Base-by-base conservation (phyloP, 2,113 vertebrate species). In the Scatophagus argus region DNA sequence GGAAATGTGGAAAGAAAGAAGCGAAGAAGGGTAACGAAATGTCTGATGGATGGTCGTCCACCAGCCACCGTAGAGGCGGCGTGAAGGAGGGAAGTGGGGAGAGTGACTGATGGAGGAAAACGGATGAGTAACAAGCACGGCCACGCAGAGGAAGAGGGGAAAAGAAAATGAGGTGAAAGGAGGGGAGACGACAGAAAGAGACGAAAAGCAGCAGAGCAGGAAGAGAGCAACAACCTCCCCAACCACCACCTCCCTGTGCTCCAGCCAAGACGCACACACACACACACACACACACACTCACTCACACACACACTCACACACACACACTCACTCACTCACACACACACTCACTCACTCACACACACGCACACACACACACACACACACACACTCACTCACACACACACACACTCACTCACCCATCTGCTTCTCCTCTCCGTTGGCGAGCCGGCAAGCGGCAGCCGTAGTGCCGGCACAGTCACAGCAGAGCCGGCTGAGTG, bases 401-500 rank as follows among this genome's bases (percentile, higher is more conserved):
- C 52, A 65, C 79, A n/a, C n/a, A n/a, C n/a, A n/a, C n/a, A n/a
- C n/a, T n/a, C 78, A 83, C 87, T 85, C 4, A 89, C 85, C 87
- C 68, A 61, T 80, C 77, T 72, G 79, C 58, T 36, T 72, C 66
- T 74, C 25, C 70, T 41, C 59, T 80, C 70, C 52, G 62, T 41
- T 47, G 67, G 52, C 19, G 51, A 82, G 74, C 65, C 51, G 13
- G 52, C 39, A 5, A 41, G 11, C 31, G 17, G 16, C 65, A 32
- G 64, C 29, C 31, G 44, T 16, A 38, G 75, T 56, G 46, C 60
- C 66, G 60, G 71, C 75, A 47, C 81, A 66, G 74, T 46, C 51
- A 51, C 39, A 0, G 54, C 52, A 62, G 32, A 62, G 62, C 76
- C 67, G 38, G 70, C 54, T 77, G 85, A 11, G 41, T 39, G 66